Evolutionary conservation across 2,797 vertebrate genomes (phyloP).

Genomic region (Anas georgica): DNA sequence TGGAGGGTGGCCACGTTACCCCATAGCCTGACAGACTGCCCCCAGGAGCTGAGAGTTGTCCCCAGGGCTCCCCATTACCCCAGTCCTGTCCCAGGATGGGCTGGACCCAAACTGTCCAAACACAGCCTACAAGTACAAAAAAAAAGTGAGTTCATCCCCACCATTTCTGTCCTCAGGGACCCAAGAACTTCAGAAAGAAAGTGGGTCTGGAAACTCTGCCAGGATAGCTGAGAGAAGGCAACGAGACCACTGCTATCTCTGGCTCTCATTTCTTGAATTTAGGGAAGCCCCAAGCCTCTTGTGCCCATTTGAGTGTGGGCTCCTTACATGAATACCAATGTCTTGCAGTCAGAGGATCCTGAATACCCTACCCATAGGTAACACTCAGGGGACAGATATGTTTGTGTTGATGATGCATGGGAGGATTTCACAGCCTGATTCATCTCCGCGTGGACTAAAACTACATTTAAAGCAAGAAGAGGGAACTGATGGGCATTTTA

Average conservation of each 20-base stretch:
- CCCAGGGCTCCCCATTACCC: not conserved
- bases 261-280: not conserved
- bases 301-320: not conserved
- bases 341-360: not conserved
- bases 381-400: not conserved
- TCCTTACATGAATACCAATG: not conserved
- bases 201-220: not conserved
- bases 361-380: not conserved
- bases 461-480: not conserved
- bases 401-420: not conserved
- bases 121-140: not conserved
- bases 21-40: fast-evolving
- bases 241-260: not conserved
- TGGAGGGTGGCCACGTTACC: not conserved
- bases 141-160: not conserved
- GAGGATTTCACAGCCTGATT: not conserved
- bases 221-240: not conserved
- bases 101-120: not conserved
- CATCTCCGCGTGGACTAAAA: not conserved
- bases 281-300: not conserved
- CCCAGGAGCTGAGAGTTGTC: fast-evolving
- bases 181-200: not conserved
- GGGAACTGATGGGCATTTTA: too few species aligned
- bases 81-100: fast-evolving
- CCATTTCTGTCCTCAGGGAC: not conserved